A percentile compares a stretch with the other conserved stretches of the same genome.
Conservation (phyloP, 2,888 invertebrate genomes). For the Panorpa germanica region DNA sequence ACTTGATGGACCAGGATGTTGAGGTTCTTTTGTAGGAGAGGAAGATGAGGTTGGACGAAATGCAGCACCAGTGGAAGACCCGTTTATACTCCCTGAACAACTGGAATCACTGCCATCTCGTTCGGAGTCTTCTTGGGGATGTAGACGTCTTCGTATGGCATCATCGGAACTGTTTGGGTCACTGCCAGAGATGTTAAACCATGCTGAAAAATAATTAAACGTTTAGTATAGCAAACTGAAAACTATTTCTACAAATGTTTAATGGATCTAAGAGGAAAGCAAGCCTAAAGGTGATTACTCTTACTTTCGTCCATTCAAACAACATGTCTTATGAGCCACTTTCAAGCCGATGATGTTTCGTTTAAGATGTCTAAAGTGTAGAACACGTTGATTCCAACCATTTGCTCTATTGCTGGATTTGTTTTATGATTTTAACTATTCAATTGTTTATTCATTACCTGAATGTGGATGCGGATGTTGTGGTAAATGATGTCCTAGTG, state of each 20-base stretch:
- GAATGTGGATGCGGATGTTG: constrained; percentile 27
- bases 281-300: no score
- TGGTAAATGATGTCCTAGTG: constrained; percentile 27
- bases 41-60: constrained; percentile 28
- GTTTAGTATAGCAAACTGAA: no score
- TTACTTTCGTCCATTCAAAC: no score
- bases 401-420: no score
- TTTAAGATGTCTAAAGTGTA: no score
- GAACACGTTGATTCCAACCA: no score
- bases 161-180: constrained; percentile 6
- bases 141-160: constrained; percentile 12
- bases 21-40: constrained; percentile 27
- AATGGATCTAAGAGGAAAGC: no score
- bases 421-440: no score
- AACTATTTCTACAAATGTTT: no score
- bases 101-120: constrained; percentile 53
- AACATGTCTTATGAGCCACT: no score
- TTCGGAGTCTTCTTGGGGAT: constrained; percentile 41
- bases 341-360: no score
- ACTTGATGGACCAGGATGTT: constrained; percentile 30
- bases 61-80: constrained; percentile 21
- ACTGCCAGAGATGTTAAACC: constrained; percentile 40
- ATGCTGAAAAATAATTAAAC: constrained; percentile 27
- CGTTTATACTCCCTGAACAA: constrained; percentile 42
- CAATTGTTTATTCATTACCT: constrained; percentile 21